Evolutionary conservation across 2,797 vertebrate genomes (phyloP).

Genomic region (Neomorphus geoffroyi): DNA sequence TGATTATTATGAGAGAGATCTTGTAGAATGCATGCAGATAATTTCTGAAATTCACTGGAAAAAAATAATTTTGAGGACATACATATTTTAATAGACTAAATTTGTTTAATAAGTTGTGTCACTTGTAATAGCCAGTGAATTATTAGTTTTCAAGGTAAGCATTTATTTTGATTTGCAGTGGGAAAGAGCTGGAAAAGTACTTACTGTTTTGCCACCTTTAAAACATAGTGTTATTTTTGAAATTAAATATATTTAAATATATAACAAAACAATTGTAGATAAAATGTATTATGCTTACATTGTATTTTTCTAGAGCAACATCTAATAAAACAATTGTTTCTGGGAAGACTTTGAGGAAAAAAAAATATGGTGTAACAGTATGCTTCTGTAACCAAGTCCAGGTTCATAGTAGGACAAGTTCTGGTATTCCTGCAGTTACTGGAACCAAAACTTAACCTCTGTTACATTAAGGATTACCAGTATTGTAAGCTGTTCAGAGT

Average conservation of each 20-base stretch:
- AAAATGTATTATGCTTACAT: slow-evolving; percentile 25
- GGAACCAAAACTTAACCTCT: background rate
- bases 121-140: slow-evolving; percentile 16
- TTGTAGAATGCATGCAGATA: background rate
- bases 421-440: background rate
- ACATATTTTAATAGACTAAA: slow-evolving; percentile 39
- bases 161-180: background rate
- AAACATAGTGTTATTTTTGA: background rate
- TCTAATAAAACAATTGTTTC: background rate
- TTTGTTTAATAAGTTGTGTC: slow-evolving; percentile 52
- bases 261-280: background rate
- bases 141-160: slow-evolving; percentile 25
- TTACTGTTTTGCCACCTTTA: background rate
- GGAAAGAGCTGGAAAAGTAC: background rate
- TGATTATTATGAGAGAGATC: background rate
- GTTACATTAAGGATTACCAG: background rate
- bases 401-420: background rate
- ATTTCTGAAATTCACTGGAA: slow-evolving; percentile 22
- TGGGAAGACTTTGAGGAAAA: background rate
- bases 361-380: background rate
- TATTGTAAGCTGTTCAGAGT: background rate
- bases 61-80: background rate
- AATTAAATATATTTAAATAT: background rate
- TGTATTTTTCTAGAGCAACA: slow-evolving; percentile 19
- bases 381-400: background rate